These are phyloP conservation scores for Strongylocentrotus purpuratus DNA, from an alignment of 35 echinoderm and acorn worm genomes.

Conservation along the genomic window DNA sequence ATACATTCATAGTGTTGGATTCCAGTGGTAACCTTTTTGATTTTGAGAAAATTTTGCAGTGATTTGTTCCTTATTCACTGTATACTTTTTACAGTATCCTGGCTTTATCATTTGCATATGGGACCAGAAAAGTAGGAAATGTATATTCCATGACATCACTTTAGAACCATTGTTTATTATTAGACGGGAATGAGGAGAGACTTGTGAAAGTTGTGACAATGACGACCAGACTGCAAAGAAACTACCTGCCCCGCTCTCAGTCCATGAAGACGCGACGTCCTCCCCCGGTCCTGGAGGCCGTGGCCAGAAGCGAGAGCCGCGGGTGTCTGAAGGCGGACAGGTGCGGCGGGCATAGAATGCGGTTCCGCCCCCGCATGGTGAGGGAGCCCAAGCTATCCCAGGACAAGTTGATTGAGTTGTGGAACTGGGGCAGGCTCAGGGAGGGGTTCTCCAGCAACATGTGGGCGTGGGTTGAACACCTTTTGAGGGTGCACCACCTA, in stretches of 20 bases:
- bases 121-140: neutral
- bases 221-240: constrained; percentile 16
- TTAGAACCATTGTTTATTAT: neutral
- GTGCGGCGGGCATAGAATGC: neutral
- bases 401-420: constrained; percentile 46
- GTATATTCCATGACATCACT: neutral
- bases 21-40: neutral
- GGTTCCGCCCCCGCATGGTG: neutral
- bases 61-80: neutral
- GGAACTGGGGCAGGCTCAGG: constrained; percentile 37
- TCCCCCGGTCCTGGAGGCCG: neutral
- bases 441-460: constrained; percentile 56
- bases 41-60: neutral
- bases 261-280: constrained; percentile 16
- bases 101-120: neutral
- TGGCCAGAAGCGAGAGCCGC: neutral
- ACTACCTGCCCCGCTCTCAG: constrained; percentile 21
- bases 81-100: too few relatives aligned
- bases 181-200: neutral
- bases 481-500: constrained; percentile 45
- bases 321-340: neutral
- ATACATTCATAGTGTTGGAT: too few relatives aligned
- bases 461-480: constrained; percentile 51
- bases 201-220: neutral
- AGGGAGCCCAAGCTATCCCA: neutral